phyloP scores from a whole-genome alignment of 1,140 invertebrate species.

The Pygmarrhopalites habei region DNA sequence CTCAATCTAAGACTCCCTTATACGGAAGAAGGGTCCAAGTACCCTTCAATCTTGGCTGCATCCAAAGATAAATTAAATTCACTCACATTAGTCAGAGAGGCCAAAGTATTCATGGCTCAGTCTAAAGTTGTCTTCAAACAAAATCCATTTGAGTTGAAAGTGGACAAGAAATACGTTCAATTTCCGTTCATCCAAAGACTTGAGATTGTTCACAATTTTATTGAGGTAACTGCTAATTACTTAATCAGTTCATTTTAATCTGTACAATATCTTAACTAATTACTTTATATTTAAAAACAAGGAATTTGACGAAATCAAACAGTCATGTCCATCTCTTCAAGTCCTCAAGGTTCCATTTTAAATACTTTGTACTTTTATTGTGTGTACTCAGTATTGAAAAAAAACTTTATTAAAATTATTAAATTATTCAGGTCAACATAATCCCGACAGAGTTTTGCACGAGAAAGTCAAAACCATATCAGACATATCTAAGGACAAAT shows the following conservation, averaged over 20 bases:
- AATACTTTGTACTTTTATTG: no score
- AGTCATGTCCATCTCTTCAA: neutral
- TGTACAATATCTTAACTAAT: no score
- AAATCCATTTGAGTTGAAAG: neutral
- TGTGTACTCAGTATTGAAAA: no score
- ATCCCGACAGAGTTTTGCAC: neutral
- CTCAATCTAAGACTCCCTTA: no score
- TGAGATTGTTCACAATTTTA: slow-evolving; percentile 1
- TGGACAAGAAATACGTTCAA: neutral
- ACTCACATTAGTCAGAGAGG: neutral
- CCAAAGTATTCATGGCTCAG: neutral
- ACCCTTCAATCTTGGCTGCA: no score
- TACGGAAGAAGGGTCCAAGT: no score
- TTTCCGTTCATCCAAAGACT: neutral
- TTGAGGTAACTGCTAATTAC: no score
- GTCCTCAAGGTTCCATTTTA: no score
- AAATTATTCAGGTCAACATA: neutral
- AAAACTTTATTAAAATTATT: no score
- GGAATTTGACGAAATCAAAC: neutral
- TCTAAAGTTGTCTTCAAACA: neutral
- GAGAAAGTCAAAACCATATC: neutral
- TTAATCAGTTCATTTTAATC: no score
- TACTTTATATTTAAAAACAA: no score
- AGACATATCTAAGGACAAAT: neutral
- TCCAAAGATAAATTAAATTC: neutral